Evolutionary conservation across 2,797 vertebrate genomes (phyloP).

Genomic region (Acrossocheilus wenchowensis): DNA sequence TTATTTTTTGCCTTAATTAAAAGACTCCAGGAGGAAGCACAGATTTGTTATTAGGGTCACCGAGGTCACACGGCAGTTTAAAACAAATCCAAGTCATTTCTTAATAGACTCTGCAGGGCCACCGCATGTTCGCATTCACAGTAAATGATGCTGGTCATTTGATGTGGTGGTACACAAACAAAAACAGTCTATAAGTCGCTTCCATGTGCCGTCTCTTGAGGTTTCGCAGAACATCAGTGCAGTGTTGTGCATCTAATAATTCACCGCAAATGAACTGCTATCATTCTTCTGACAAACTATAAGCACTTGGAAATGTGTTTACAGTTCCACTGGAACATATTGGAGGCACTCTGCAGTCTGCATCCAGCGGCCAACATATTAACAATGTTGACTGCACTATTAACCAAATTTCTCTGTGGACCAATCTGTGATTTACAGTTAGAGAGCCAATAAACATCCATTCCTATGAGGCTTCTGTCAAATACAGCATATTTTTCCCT

Average conservation of each 20-base stretch:
- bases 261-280: constrained; percentile 1
- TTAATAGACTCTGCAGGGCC: background rate
- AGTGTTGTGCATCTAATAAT: constrained; percentile 14
- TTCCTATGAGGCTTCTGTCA: constrained; percentile 1
- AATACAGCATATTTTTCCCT: background rate
- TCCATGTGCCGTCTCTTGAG: background rate
- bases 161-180: constrained; percentile 7
- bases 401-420: constrained; percentile 21
- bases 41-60: constrained; percentile 2
- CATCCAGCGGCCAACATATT: background rate
- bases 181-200: background rate
- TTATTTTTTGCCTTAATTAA: constrained; percentile 10
- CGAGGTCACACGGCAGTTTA: constrained; percentile 9
- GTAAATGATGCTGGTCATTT: constrained; percentile 5
- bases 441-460: constrained; percentile 24
- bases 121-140: background rate
- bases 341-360: background rate
- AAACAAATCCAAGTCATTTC: constrained; percentile 7
- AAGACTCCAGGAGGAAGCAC: background rate
- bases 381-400: constrained; percentile 25
- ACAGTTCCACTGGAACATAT: constrained; percentile 19
- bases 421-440: constrained; percentile 16
- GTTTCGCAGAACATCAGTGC: background rate
- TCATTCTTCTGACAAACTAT: constrained; percentile 23
- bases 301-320: constrained; percentile 14